phyloP scores from a whole-genome alignment of 2,113 vertebrate species.

The Prochilodus magdalenae region DNA sequence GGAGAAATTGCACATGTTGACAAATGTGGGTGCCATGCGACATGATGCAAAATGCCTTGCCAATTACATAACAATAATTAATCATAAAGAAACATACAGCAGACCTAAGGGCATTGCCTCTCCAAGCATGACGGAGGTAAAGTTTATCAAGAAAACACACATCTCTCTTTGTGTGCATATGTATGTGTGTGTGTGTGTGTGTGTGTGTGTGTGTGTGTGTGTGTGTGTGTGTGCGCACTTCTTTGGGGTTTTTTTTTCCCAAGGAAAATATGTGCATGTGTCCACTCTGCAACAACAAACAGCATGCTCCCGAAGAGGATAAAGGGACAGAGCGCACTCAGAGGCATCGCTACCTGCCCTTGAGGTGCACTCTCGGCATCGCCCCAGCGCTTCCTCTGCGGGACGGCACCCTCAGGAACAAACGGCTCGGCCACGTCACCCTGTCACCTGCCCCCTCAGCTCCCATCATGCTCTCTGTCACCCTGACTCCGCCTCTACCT shows the following conservation, averaged over 20 bases:
- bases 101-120: slow-evolving; percentile 38
- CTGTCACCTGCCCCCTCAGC: slow-evolving; percentile 48
- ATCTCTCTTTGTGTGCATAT: neutral
- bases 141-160: slow-evolving; percentile 45
- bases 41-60: slow-evolving; percentile 50
- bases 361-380: slow-evolving; percentile 11
- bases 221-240: neutral
- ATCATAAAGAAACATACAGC: slow-evolving; percentile 50
- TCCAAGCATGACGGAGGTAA: slow-evolving; percentile 28
- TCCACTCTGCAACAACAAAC: slow-evolving; percentile 3
- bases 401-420: slow-evolving; percentile 41
- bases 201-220: neutral
- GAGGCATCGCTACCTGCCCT: slow-evolving; percentile 22
- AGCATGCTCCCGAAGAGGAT: slow-evolving; percentile 3
- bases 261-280: slow-evolving; percentile 10
- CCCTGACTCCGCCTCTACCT: slow-evolving; percentile 45
- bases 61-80: slow-evolving; percentile 63
- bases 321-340: slow-evolving; percentile 14
- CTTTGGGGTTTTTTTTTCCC: neutral
- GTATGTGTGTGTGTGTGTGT: neutral
- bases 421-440: slow-evolving; percentile 14
- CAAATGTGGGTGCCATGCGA: slow-evolving; percentile 48
- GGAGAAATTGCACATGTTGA: slow-evolving; percentile 43
- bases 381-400: slow-evolving; percentile 26
- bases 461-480: slow-evolving; percentile 45